Conservation (phyloP, 2,888 invertebrate genomes). For the Ferrisia virgata region DNA sequence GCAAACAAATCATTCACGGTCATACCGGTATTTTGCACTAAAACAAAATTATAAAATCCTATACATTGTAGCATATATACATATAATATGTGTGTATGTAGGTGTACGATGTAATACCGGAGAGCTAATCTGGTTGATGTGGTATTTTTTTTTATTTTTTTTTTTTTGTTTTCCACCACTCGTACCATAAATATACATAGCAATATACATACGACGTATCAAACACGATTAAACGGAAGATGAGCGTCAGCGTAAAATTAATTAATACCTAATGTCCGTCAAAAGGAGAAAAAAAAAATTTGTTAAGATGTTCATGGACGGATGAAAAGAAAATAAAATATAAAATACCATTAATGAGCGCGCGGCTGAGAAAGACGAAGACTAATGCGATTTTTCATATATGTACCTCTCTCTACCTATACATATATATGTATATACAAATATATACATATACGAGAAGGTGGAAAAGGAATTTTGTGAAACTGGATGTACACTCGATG, state of each 20-base stretch:
- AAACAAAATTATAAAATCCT: background rate
- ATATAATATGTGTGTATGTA: background rate
- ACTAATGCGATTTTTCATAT: slow-evolving; percentile 17
- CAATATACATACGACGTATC: background rate
- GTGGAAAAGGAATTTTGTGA: slow-evolving; percentile 28
- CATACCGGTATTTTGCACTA: background rate
- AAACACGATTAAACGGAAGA: slow-evolving; percentile 24
- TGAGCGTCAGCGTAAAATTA: slow-evolving; percentile 29
- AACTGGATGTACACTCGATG: slow-evolving; percentile 21
- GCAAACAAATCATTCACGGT: background rate
- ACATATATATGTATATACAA: no score
- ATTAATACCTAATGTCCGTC: slow-evolving; percentile 24
- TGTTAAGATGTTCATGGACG: slow-evolving; percentile 29
- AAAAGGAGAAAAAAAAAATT: slow-evolving; percentile 18
- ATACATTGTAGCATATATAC: background rate
- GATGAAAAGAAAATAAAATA: slow-evolving; percentile 26
- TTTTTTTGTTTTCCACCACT: background rate
- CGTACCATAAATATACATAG: background rate
- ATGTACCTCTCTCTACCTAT: no score
- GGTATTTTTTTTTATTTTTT: no score
- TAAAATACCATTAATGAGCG: slow-evolving; percentile 23
- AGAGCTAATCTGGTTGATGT: background rate
- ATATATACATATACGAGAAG: background rate
- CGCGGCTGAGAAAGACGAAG: slow-evolving; percentile 24
- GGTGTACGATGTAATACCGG: no score